Evolutionary conservation across 2,113 vertebrate genomes (phyloP).

Genomic region (Apteryx owenii): DNA sequence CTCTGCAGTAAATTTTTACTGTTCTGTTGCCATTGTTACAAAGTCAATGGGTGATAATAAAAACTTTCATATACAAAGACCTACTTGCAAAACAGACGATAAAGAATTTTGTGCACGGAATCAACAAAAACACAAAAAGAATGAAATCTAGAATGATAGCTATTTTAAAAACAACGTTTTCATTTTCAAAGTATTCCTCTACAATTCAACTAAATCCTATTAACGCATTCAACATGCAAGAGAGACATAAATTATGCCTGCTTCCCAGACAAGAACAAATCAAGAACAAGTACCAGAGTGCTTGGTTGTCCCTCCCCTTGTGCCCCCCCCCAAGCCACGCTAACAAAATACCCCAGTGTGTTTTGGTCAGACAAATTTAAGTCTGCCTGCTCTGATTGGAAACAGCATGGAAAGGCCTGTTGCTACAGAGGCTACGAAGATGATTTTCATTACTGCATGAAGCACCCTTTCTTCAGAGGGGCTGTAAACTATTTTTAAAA

Average conservation of each 20-base stretch:
- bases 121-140: background rate
- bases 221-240: background rate
- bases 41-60: slow-evolving; percentile 30
- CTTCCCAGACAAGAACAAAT: background rate
- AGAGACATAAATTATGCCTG: background rate
- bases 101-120: background rate
- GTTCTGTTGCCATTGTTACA: slow-evolving; percentile 17
- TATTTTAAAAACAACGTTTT: background rate
- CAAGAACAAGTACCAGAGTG: background rate
- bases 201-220: background rate
- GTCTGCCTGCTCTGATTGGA: background rate
- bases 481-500: background rate
- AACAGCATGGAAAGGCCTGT: background rate
- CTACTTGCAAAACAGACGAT: slow-evolving; percentile 9
- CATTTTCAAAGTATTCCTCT: background rate
- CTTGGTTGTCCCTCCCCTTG: background rate
- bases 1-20: background rate
- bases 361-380: background rate
- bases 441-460: background rate
- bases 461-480: background rate
- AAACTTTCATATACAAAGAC: slow-evolving; percentile 21
- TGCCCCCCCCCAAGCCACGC: background rate
- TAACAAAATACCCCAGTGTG: background rate
- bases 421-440: background rate
- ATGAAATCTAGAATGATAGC: background rate